Evolutionary conservation across 1,140 invertebrate species (phyloP).

Genomic region (Phymastichus coffea): DNA sequence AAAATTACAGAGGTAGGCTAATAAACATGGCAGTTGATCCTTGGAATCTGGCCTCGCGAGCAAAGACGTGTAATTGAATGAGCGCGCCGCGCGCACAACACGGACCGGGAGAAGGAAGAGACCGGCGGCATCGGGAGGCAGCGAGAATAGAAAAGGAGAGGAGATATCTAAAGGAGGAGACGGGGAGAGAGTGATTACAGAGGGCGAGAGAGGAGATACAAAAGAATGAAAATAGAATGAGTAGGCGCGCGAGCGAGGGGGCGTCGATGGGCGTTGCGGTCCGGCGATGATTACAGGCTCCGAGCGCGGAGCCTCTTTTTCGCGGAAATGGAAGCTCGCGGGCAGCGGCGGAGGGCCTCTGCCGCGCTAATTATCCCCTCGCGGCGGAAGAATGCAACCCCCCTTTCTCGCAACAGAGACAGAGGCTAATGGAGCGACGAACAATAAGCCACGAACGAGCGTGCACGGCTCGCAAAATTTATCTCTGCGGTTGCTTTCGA

Average conservation of each 20-base stretch:
- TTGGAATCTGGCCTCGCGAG: too few relatives aligned
- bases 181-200: too few relatives aligned
- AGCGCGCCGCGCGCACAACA: constrained; percentile 4
- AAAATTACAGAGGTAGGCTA: too few relatives aligned
- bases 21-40: too few relatives aligned
- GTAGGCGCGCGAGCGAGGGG: constrained; percentile 46
- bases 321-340: constrained; percentile 11
- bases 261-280: constrained; percentile 56
- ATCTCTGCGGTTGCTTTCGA: too few relatives aligned
- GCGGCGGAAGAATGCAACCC: too few relatives aligned
- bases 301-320: background rate
- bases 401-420: too few relatives aligned
- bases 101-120: background rate
- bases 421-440: constrained; percentile 1
- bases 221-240: constrained; percentile 10
- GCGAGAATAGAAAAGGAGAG: constrained; percentile 16
- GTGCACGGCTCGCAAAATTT: too few relatives aligned
- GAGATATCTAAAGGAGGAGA: too few relatives aligned
- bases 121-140: background rate
- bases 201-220: constrained; percentile 6
- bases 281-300: constrained; percentile 56
- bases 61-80: too few relatives aligned
- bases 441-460: background rate
- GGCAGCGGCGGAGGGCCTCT: too few relatives aligned
- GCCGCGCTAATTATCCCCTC: constrained; percentile 7